Evolutionary conservation across 2,797 vertebrate species (phyloP).

Genomic region (Cyclura pinguis): DNA sequence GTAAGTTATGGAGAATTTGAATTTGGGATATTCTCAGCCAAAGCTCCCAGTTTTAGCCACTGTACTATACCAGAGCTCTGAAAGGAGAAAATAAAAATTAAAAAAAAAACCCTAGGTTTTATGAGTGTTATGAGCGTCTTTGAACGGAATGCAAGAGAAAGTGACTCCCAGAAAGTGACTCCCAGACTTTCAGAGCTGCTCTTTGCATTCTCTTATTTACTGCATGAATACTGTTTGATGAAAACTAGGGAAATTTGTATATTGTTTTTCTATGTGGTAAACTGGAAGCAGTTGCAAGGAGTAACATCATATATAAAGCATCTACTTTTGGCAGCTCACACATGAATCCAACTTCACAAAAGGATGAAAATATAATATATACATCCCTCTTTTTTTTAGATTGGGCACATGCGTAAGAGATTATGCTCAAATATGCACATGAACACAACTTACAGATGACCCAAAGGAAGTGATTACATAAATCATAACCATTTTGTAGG

Average conservation of each 20-base stretch:
- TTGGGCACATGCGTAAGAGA: neutral
- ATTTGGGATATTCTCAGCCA: neutral
- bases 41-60: neutral
- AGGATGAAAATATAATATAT: no score
- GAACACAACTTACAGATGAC: neutral
- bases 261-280: neutral
- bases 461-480: slow-evolving; percentile 35
- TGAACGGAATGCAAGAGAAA: neutral
- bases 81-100: neutral
- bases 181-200: neutral
- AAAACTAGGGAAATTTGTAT: neutral
- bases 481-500: slow-evolving; percentile 19
- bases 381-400: neutral
- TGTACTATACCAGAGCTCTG: neutral
- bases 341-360: neutral
- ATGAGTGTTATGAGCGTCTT: neutral
- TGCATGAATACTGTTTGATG: neutral
- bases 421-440: neutral
- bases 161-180: neutral
- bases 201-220: neutral
- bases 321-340: neutral
- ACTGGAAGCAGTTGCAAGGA: neutral
- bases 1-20: neutral
- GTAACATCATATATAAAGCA: neutral
- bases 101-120: neutral